Conservation (phyloP, 1,140 invertebrate species). For the Semibalanus balanoides region DNA sequence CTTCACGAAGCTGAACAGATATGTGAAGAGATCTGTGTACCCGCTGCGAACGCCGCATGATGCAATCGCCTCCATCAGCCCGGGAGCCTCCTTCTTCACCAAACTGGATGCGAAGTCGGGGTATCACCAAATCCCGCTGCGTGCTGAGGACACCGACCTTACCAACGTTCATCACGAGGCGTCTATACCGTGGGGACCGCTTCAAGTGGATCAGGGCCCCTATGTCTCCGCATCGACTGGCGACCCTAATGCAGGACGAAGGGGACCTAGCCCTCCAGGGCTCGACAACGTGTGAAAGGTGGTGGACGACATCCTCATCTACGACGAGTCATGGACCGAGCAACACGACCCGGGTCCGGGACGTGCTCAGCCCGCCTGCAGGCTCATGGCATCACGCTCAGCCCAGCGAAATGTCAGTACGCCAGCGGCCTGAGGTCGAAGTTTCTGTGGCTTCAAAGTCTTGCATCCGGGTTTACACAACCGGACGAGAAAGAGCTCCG, state of each 20-base stretch:
- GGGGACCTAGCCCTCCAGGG: neutral
- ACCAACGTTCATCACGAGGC: neutral
- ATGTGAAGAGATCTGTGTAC: neutral
- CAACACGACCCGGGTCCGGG: too few species aligned
- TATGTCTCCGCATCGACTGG: too few species aligned
- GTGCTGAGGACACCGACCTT: neutral
- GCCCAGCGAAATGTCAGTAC: neutral
- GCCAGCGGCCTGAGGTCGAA: too few species aligned
- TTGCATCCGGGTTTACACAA: too few species aligned
- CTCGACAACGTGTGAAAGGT: neutral
- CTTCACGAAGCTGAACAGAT: neutral
- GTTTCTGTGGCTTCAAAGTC: too few species aligned
- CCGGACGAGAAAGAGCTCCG: too few species aligned
- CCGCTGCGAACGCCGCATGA: neutral
- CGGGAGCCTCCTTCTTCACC: neutral
- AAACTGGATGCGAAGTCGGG: neutral
- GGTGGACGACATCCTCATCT: neutral
- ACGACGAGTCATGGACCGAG: neutral
- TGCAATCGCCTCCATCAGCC: neutral
- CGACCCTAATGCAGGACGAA: too few species aligned
- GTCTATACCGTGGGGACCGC: neutral
- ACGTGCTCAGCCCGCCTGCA: neutral
- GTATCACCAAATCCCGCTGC: neutral
- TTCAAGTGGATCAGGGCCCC: neutral
- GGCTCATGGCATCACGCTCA: neutral